Evolutionary conservation across 2,113 vertebrate genomes (phyloP).

Genomic region (Pollimyrus isidori): DNA sequence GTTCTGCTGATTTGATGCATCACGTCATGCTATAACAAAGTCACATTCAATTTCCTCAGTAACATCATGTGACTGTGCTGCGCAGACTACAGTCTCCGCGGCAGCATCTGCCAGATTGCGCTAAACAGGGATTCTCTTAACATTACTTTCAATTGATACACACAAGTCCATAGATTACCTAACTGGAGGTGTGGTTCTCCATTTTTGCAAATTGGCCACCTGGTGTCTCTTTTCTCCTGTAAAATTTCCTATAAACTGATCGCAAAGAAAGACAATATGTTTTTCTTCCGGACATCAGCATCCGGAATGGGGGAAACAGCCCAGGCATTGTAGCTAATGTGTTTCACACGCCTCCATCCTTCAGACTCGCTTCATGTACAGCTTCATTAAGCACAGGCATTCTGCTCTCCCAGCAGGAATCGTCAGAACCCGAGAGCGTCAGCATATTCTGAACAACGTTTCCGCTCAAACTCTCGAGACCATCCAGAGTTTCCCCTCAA

Average conservation of each 20-base stretch:
- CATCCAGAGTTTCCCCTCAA: not conserved
- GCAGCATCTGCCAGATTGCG: not conserved
- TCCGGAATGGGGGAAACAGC: not conserved
- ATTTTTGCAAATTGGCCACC: not conserved
- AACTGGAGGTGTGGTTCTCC: not conserved
- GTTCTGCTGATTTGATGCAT: not conserved
- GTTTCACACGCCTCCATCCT: not conserved
- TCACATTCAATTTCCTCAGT: not conserved
- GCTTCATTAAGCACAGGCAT: not conserved
- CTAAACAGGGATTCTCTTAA: not conserved
- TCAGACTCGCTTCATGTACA: not conserved
- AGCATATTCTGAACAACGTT: not conserved
- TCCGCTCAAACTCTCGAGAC: not conserved
- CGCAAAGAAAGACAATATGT: not conserved
- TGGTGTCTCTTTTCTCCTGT: not conserved
- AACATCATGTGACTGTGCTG: not conserved
- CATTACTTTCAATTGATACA: not conserved
- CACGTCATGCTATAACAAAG: not conserved
- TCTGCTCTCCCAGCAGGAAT: not conserved
- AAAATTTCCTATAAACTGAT: not conserved
- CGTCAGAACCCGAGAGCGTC: not conserved
- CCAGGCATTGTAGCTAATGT: not conserved
- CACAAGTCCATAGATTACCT: not conserved
- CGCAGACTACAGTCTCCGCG: not conserved
- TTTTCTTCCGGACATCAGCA: not conserved